Conservation (phyloP, 2,888 invertebrate species). For the Aleiodes testaceus region DNA sequence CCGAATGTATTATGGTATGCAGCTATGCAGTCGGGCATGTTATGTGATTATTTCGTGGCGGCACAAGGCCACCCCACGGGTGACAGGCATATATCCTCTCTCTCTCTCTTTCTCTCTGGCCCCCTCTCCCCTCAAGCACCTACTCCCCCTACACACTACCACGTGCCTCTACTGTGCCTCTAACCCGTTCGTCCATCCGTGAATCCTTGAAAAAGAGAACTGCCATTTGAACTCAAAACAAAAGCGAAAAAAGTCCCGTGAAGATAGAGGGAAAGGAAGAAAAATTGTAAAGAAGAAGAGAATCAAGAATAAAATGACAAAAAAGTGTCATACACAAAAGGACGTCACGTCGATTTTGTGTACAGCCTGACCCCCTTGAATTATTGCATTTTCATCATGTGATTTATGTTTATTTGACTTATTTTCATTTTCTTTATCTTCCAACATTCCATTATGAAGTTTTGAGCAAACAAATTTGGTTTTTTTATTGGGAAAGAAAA, state of each 20-base stretch:
- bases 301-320: neutral
- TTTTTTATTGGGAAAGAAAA: neutral
- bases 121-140: constrained; percentile 23
- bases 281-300: constrained; percentile 20
- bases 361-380: constrained; percentile 26
- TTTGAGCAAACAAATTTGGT: constrained; percentile 24
- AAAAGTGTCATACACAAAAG: constrained; percentile 25
- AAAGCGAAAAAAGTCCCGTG: constrained; percentile 27
- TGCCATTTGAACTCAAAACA: constrained; percentile 29
- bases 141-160: neutral
- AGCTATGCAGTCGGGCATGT: constrained; percentile 67
- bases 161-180: neutral
- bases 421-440: neutral
- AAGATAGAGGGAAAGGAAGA: constrained; percentile 6
- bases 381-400: constrained; percentile 22
- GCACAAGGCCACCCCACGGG: constrained; percentile 66
- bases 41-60: constrained; percentile 67
- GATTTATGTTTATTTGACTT: constrained; percentile 23
- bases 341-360: constrained; percentile 32
- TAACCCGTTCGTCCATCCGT: constrained; percentile 38
- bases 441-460: constrained; percentile 18
- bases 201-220: constrained; percentile 43
- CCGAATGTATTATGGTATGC: constrained; percentile 63
- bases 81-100: constrained; percentile 61
- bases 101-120: constrained; percentile 45